Evolutionary conservation across 1,140 invertebrate genomes (phyloP), one percentile per base, ranked within the genome.

Genomic region (Ctenoplectra terminalis): DNA sequence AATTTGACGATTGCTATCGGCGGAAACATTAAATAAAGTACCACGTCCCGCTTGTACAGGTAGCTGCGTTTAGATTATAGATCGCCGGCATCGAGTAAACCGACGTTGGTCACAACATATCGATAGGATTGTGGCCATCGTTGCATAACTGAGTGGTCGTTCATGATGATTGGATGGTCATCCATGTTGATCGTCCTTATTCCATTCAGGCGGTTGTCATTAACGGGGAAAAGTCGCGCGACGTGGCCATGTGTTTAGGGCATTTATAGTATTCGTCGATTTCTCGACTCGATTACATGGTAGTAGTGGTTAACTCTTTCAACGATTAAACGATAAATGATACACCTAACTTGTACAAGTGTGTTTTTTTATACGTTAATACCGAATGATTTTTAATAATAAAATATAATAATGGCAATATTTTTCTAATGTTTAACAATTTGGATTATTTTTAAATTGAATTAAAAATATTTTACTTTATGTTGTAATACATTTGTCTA

Each of bases 61-160:
- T 82, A 61, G 63, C 73, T 74, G 71, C 80, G 83, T 87, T 86
- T 91, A 83, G 86, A 90, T 86, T 89, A 83, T 90, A 83, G 84
- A 91, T 90, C 85, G 75, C 58, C 34, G 2, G 29, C 54, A 48
- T 34, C 37, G 64, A 63, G 26, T 29, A 31, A 29, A 48, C 69
- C 69, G 52, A 48, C 67, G 60, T 78, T 43, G 69, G 50, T 46
- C 31, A 37, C 84, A 79, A 87, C 83, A 86, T 83, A 66, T 76
- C 73, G n/a, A 40, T 34, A 76, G 81, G 81, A 87, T 85, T 84
- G 82, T 80, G 80, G 90, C 85, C 90, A 92, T 92, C 91, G 87
- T 91, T 91, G 91, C 91, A 92, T 92, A 92, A 83, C 88, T 91
- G 87, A 92, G 91, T 91, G 86, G 85, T 89, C 85, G 88, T 90